These are phyloP conservation scores for Actias luna DNA, from an alignment of 2,888 invertebrate genomes.

Conservation along the genomic window DNA sequence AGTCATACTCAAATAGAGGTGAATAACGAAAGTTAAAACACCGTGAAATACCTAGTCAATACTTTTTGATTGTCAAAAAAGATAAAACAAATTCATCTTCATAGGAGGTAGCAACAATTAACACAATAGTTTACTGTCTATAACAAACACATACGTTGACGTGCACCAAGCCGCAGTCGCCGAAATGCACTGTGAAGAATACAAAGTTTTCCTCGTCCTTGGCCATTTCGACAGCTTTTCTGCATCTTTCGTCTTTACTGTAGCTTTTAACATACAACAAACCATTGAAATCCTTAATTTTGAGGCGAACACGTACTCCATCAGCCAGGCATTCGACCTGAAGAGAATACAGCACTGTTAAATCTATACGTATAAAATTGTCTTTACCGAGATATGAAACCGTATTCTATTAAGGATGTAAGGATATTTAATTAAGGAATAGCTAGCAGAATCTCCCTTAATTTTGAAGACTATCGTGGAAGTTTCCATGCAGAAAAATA, in stretches of 20 bases:
- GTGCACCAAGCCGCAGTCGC: slow-evolving; percentile 94
- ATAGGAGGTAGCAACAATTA: no score
- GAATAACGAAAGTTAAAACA: no score
- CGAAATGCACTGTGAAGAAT: slow-evolving; percentile 94
- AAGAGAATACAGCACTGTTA: slow-evolving; percentile 19
- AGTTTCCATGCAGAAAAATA: no score
- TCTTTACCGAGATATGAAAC: background rate
- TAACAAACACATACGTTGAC: slow-evolving; percentile 87
- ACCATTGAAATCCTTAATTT: slow-evolving; percentile 92
- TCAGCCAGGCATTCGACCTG: slow-evolving; percentile 94
- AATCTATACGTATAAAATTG: background rate
- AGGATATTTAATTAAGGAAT: background rate
- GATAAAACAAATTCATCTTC: no score
- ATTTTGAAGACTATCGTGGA: no score
- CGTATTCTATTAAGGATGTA: no score
- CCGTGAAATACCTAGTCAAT: no score
- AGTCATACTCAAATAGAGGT: no score
- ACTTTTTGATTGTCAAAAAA: no score
- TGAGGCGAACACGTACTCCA: slow-evolving; percentile 93
- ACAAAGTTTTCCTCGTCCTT: slow-evolving; percentile 86
- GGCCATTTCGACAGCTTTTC: slow-evolving; percentile 89
- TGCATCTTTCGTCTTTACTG: slow-evolving; percentile 95
- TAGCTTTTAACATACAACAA: slow-evolving; percentile 96
- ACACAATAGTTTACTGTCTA: no score
- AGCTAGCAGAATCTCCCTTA: background rate